phyloP scores from a whole-genome alignment of 1,140 invertebrate species.

The Tyrophagus putrescentiae region DNA sequence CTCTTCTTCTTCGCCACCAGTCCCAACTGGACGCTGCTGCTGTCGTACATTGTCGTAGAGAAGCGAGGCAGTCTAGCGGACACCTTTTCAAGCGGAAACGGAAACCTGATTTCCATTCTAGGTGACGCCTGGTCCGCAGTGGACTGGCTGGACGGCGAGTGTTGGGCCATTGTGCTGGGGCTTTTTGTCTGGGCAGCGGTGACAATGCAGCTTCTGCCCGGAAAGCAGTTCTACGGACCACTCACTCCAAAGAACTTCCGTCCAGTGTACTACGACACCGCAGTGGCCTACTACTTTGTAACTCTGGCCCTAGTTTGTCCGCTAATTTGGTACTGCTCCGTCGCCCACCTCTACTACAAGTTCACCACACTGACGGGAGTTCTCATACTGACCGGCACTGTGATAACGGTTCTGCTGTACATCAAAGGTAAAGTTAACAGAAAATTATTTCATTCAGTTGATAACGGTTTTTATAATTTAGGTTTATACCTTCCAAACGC shows the following conservation, averaged over 20 bases:
- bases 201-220: constrained; percentile 6
- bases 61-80: not conserved
- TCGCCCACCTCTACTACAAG: constrained; percentile 17
- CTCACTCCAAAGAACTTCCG: constrained; percentile 8
- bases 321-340: not conserved
- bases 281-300: constrained; percentile 12
- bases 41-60: not conserved
- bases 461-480: not conserved
- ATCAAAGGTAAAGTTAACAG: constrained; percentile 15
- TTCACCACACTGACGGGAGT: not conserved
- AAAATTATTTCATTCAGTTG: not conserved
- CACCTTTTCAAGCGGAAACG: not conserved
- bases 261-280: constrained; percentile 5
- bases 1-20: not conserved
- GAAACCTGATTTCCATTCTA: not conserved
- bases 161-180: not conserved
- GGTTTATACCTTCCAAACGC: not conserved
- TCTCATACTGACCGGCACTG: constrained; percentile 12
- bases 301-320: not conserved
- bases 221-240: constrained; percentile 2
- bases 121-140: not conserved
- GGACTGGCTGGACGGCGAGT: constrained; percentile 3
- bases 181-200: constrained; percentile 2
- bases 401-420: constrained; percentile 27
- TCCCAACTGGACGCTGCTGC: not conserved